Percentiles rank a stretch among this genome's conserved stretches.
These are phyloP conservation scores for Aromia moschata DNA, from an alignment of 2,888 invertebrate genomes.

Conservation along the genomic window DNA sequence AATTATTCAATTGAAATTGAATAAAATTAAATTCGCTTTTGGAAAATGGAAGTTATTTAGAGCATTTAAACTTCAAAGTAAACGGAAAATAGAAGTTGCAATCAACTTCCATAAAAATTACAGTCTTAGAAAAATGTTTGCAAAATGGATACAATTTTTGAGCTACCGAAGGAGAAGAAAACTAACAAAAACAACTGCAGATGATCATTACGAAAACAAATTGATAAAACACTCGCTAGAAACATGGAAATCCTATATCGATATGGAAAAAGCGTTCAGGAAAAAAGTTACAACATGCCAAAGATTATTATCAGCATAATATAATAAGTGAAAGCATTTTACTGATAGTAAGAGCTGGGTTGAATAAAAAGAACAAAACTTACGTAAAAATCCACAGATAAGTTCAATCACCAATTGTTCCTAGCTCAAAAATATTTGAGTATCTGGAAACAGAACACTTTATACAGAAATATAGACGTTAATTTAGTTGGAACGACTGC, in stretches of 20 bases:
- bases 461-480: slow-evolving; percentile 29
- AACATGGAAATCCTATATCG: slow-evolving; percentile 34
- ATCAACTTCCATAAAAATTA: slow-evolving; percentile 1
- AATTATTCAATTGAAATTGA: slow-evolving; percentile 9
- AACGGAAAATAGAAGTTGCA: slow-evolving; percentile 17
- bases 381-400: slow-evolving; percentile 28
- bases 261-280: slow-evolving; percentile 33
- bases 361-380: slow-evolving; percentile 41
- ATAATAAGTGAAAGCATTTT: slow-evolving; percentile 43
- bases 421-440: slow-evolving; percentile 50
- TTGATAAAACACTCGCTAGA: slow-evolving; percentile 15
- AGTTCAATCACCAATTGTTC: slow-evolving; percentile 39
- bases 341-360: slow-evolving; percentile 44
- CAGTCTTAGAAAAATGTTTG: slow-evolving; percentile 7
- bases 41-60: slow-evolving; percentile 35
- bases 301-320: slow-evolving; percentile 42
- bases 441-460: slow-evolving; percentile 49
- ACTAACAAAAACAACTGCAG: slow-evolving; percentile 2
- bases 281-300: slow-evolving; percentile 42
- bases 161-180: slow-evolving; percentile 4
- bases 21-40: slow-evolving; percentile 24
- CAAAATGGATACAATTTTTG: slow-evolving; percentile 4
- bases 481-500: not conserved
- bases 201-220: slow-evolving; percentile 2
- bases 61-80: slow-evolving; percentile 24